Conservation (phyloP, 2,888 invertebrate species). For the Melieria crassipennis region DNA sequence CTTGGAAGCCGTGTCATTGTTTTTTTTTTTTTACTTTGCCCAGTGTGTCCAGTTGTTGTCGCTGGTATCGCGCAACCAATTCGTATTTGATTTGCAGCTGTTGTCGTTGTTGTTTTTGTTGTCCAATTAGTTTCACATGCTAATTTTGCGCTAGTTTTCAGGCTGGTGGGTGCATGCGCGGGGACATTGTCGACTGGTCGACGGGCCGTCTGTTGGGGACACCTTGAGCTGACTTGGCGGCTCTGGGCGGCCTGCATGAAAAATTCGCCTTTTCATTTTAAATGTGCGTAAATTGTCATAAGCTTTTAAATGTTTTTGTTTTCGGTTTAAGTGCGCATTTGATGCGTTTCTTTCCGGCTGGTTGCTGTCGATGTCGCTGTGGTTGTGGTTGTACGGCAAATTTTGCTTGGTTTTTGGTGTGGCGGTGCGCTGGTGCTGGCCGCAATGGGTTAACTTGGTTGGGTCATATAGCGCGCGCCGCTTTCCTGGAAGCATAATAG, state of each 20-base stretch:
- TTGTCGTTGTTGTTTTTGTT: constrained; percentile 38
- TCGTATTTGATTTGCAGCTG: constrained; percentile 18
- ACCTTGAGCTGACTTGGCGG: constrained; percentile 21
- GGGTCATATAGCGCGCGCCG: no score
- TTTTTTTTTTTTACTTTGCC: no score
- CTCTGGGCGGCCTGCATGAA: constrained; percentile 7
- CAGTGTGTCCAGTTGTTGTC: background rate
- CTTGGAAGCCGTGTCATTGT: no score
- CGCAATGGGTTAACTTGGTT: background rate
- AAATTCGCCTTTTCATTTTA: constrained; percentile 14
- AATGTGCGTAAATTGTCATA: constrained; percentile 41
- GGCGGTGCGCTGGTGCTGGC: constrained; percentile 16
- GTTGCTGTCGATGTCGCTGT: constrained; percentile 23
- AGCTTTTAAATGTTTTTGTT: constrained; percentile 39
- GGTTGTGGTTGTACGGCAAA: constrained; percentile 16
- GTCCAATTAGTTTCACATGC: constrained; percentile 58
- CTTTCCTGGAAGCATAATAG: constrained; percentile 41
- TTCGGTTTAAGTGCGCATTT: constrained; percentile 37
- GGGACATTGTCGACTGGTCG: no score
- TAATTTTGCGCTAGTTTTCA: constrained; percentile 50
- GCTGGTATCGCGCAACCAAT: constrained; percentile 17
- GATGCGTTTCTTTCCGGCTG: constrained; percentile 28
- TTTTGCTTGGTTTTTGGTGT: constrained; percentile 12
- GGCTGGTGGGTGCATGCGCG: constrained; percentile 1
- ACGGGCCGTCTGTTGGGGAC: constrained; percentile 9